These are phyloP conservation scores for Amblyornis subalaris DNA, from an alignment of 2,113 vertebrate genomes.

Conservation along the genomic window DNA sequence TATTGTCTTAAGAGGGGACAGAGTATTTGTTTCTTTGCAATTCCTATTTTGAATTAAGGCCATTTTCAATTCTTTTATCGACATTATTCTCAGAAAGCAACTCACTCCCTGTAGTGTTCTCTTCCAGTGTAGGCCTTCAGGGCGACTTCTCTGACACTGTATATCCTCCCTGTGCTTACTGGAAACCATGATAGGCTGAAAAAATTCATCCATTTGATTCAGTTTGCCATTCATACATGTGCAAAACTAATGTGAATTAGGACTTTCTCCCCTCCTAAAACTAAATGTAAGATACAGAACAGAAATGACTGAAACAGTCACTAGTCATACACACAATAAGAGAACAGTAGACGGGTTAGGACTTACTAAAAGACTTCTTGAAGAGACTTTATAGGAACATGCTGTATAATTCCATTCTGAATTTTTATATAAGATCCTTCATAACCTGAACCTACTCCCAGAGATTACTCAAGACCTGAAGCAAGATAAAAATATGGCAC, in stretches of 20 bases:
- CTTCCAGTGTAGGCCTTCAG: not conserved
- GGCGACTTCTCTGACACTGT: not conserved
- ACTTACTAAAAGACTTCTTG: not conserved
- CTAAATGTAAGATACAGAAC: not conserved
- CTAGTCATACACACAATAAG: not conserved
- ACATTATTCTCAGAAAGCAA: not conserved
- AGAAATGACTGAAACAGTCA: not conserved
- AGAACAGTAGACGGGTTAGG: not conserved
- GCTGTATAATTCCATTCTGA: not conserved
- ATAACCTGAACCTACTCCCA: not conserved
- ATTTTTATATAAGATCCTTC: not conserved
- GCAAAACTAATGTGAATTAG: not conserved
- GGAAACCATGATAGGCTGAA: not conserved
- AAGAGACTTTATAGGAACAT: not conserved
- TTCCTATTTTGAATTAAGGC: not conserved
- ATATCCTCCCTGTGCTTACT: not conserved
- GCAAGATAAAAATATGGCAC: not conserved
- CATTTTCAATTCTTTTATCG: not conserved
- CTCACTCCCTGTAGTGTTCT: not conserved
- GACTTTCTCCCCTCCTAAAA: not conserved
- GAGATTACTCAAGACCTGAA: not conserved
- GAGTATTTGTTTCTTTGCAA: not conserved
- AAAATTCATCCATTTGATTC: not conserved
- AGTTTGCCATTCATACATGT: not conserved
- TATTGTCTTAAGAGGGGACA: not conserved